Evolutionary conservation across 2,113 vertebrate species (phyloP).

Genomic region (Ochotona princeps): DNA sequence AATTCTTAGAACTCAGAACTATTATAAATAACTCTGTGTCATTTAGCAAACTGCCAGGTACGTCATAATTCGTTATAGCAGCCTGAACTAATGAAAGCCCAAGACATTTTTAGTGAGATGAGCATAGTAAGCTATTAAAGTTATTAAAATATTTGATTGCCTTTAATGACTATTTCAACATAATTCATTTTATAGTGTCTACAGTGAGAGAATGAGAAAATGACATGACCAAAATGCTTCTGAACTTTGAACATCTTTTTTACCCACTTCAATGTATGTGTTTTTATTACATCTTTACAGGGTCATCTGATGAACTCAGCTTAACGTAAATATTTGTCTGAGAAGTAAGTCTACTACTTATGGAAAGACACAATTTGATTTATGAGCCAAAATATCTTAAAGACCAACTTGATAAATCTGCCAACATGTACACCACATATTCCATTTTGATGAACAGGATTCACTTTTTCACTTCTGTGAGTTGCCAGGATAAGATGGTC

Average conservation of each 20-base stretch:
- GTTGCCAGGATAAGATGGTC: background rate
- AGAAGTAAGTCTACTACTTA: background rate
- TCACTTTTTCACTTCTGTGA: background rate
- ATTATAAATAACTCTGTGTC: background rate
- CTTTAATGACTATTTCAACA: background rate
- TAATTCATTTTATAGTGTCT: background rate
- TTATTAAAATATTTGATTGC: background rate
- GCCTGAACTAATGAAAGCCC: background rate
- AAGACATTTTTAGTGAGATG: background rate
- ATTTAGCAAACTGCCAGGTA: background rate
- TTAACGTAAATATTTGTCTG: background rate
- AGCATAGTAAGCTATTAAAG: background rate
- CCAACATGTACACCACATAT: background rate
- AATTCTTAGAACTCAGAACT: background rate
- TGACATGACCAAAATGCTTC: background rate
- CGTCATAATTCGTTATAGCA: background rate
- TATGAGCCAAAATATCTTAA: background rate
- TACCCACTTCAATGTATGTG: background rate
- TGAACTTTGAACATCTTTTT: background rate
- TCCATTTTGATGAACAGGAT: background rate
- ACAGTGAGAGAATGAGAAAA: background rate
- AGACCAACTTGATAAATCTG: background rate
- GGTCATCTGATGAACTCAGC: background rate
- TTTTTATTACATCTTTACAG: background rate
- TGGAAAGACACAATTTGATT: background rate